These are phyloP conservation scores for Xyrauchen texanus DNA, from an alignment of 2,113 vertebrate species.

Conservation along the genomic window DNA sequence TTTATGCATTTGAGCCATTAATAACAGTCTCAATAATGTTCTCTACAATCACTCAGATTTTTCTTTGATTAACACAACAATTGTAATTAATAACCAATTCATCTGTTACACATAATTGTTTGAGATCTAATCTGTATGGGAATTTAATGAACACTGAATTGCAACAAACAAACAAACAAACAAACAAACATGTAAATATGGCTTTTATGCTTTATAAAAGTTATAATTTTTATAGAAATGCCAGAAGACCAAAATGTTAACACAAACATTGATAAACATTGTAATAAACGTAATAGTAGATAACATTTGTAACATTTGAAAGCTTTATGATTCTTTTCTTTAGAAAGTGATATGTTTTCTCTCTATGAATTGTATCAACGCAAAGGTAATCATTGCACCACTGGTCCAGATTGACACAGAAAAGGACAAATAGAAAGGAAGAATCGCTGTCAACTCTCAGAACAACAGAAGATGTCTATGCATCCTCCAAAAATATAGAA, in stretches of 20 bases:
- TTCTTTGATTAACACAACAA: not conserved
- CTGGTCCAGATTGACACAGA: conserved; percentile 60
- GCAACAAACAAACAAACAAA: conserved; percentile 50
- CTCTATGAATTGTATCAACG: conserved; percentile 66
- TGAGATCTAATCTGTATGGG: not conserved
- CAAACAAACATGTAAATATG: conserved; percentile 62
- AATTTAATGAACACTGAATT: conserved; percentile 50
- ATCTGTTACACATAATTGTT: not conserved
- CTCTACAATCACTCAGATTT: conserved; percentile 1
- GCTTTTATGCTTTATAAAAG: conserved; percentile 65
- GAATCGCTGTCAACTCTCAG: not conserved
- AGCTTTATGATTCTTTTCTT: conserved; percentile 56
- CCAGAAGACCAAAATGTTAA: conserved; percentile 51
- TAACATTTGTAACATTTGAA: conserved; percentile 64
- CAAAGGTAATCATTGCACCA: conserved; percentile 62
- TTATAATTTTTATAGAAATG: conserved; percentile 45
- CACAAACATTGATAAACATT: conserved; percentile 51
- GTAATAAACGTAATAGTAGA: conserved; percentile 62
- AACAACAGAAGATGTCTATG: not conserved
- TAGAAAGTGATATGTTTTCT: conserved; percentile 64
- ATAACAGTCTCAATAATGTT: conserved; percentile 11
- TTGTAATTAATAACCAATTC: not conserved
- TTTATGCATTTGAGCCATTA: not conserved
- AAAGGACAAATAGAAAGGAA: not conserved
- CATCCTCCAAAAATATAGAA: not conserved